Conservation (phyloP, 1,140 invertebrate genomes). For the Drosophila nigromelanica region DNA sequence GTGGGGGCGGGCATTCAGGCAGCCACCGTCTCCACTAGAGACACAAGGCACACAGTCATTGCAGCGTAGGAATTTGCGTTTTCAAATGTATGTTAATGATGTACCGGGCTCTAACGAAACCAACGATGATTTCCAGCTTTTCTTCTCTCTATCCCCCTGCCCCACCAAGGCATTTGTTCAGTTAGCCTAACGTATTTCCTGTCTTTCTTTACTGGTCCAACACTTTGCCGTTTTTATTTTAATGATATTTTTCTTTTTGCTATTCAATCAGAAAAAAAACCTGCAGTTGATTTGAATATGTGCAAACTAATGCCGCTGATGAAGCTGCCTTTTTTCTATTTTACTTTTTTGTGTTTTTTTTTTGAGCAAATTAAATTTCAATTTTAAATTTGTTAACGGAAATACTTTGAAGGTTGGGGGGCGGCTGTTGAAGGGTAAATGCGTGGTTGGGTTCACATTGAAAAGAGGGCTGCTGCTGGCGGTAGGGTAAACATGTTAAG, state of each 20-base stretch:
- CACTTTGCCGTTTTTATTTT: constrained; percentile 74
- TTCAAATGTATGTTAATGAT: constrained; percentile 82
- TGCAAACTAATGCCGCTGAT: constrained; percentile 73
- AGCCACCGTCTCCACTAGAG: background rate
- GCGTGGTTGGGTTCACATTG: too few species aligned
- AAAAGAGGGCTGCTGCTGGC: too few species aligned
- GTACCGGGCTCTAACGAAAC: constrained; percentile 28
- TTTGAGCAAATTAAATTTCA: constrained; percentile 68
- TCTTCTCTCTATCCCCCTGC: background rate
- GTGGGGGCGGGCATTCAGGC: background rate
- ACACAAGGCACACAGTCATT: constrained; percentile 27
- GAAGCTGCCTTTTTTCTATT: constrained; percentile 34
- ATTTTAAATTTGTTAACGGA: constrained; percentile 69
- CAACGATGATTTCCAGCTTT: constrained; percentile 67
- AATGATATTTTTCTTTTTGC: constrained; percentile 61
- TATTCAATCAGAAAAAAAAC: constrained; percentile 3
- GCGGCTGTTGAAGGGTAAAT: too few species aligned
- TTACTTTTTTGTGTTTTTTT: constrained; percentile 2
- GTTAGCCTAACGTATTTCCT: constrained; percentile 73
- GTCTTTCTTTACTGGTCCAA: constrained; percentile 53
- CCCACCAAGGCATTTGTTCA: constrained; percentile 20
- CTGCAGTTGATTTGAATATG: constrained; percentile 69
- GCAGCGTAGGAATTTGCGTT: constrained; percentile 66
- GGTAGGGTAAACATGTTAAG: background rate
- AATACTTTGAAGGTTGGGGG: constrained; percentile 10